Evolutionary conservation across 2,113 vertebrate species (phyloP).

Genomic region (Pelodiscus sinensis): DNA sequence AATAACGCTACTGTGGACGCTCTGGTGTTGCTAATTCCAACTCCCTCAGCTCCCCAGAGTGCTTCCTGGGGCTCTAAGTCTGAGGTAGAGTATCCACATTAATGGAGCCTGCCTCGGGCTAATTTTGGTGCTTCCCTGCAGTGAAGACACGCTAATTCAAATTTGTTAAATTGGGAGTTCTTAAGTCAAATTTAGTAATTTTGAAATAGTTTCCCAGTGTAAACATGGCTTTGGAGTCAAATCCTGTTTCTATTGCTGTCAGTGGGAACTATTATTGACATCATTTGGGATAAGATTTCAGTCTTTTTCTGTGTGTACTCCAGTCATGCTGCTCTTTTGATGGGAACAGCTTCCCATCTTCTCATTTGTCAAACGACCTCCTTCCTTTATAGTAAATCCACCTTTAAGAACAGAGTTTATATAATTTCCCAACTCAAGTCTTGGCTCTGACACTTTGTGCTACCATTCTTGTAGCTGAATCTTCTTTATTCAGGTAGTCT

Average conservation of each 20-base stretch:
- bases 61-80: too few species aligned
- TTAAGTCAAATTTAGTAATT: too few species aligned
- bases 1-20: too few species aligned
- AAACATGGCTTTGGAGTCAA: not conserved
- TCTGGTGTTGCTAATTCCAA: too few species aligned
- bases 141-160: too few species aligned
- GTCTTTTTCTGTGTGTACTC: not conserved
- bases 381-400: not conserved
- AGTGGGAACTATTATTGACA: not conserved
- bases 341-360: not conserved
- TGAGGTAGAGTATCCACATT: too few species aligned
- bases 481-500: not conserved
- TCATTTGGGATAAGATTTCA: not conserved
- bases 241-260: not conserved
- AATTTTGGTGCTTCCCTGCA: too few species aligned
- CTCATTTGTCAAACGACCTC: not conserved
- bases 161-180: too few species aligned
- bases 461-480: not conserved
- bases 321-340: not conserved
- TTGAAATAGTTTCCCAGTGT: too few species aligned
- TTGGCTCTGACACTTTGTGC: not conserved
- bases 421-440: not conserved
- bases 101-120: too few species aligned
- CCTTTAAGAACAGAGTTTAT: not conserved
- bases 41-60: too few species aligned